Evolutionary conservation across 2,888 invertebrate species (phyloP), one percentile per base, ranked within the genome.

Genomic region (Neria commutata): DNA sequence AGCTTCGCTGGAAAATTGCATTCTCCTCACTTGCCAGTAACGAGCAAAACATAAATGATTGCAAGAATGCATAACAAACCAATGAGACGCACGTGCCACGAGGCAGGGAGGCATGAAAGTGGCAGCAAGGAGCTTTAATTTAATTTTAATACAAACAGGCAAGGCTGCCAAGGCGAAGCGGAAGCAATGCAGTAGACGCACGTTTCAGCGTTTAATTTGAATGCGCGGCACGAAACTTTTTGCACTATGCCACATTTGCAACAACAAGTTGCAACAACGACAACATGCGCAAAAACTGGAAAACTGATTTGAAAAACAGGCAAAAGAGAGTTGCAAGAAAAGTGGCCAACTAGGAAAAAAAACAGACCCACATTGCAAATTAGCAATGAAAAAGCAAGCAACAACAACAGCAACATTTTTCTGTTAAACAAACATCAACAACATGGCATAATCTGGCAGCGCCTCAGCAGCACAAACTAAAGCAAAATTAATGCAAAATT

Each of bases 301-400:
- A 52, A n/a, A 17, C 25, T 17, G 14, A 8, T n/a, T n/a, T 14
- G 8, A 46, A 46, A 5, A 17, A 47, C 47, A 47, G 19, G 26
- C 26, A 5, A 49, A 49, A 29, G 5, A n/a, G 25, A 49, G 25
- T 14, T 10, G 29, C 14, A 46, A 3, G 10, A 49, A 29, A 16
- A 19, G 10, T 26, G 8, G 10, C 48, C 17, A 16, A 16, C 14
- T 21, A 29, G 3, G 26, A n/a, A 16, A 16, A 50, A 56, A 62
- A 62, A 58, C 55, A 67, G 67, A 61, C 62, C 61, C 67, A 65
- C 70, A 67, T 64, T 62, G 54, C 29, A 37, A 60, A 29, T 29
- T 29, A 29, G 11, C 29, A n/a, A n/a, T 29, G 29, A 11, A 29
- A 29, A 29, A 29, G 29, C 29, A 29, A 11, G 6, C 6, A 11